A percentile compares a stretch with the other conserved stretches of the same genome.
Evolutionary conservation across 2,113 vertebrate genomes (phyloP).

Genomic region (Prunella himalayana): DNA sequence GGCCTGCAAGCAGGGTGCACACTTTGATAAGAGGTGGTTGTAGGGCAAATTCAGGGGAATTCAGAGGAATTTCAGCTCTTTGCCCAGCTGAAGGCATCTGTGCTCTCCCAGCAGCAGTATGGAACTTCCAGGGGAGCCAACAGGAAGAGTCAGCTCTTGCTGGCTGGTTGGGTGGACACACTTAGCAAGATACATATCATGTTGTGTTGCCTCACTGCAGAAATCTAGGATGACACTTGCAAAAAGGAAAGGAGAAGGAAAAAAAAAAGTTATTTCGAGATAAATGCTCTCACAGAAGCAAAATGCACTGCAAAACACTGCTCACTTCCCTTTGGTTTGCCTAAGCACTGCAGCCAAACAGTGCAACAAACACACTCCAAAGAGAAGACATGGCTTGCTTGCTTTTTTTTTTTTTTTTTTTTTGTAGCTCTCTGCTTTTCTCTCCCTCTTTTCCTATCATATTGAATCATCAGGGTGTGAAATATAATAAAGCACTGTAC

Average conservation of each 20-base stretch:
- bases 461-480: conserved; percentile 92
- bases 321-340: neutral
- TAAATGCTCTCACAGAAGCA: neutral
- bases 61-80: neutral
- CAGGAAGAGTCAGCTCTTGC: neutral
- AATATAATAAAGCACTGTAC: conserved; percentile 98
- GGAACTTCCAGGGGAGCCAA: neutral
- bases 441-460: conserved; percentile 67
- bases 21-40: neutral
- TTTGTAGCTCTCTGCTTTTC: neutral
- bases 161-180: neutral
- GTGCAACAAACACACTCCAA: neutral
- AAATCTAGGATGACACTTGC: neutral
- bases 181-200: rapidly evolving
- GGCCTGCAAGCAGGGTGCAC: neutral
- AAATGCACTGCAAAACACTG: neutral
- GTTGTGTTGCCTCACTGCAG: neutral
- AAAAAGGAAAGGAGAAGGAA: neutral
- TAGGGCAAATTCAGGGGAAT: neutral
- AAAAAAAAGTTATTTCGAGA: neutral
- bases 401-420: neutral
- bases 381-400: neutral
- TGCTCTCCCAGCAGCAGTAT: neutral
- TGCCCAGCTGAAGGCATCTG: neutral
- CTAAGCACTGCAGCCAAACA: neutral